A percentile compares a stretch with the other conserved stretches of the same genome.
Conservation (phyloP, 1,140 invertebrate genomes). For the Trissolcus basalis region DNA sequence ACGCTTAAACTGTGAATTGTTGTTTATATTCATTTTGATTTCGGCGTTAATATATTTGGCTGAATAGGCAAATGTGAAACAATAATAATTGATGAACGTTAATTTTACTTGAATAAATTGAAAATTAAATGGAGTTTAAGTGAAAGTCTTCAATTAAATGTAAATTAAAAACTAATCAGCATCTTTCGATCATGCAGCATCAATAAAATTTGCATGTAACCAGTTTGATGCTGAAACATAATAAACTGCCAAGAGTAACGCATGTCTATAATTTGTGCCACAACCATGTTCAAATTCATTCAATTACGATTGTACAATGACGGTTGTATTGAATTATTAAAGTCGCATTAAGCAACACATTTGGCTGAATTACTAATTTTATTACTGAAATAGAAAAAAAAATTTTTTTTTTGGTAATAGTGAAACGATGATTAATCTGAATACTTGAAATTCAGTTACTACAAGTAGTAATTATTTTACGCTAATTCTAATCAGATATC, state of each 20-base stretch:
- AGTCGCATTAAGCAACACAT: conserved; percentile 33
- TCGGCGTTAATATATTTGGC: no score
- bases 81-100: not conserved
- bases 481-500: no score
- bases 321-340: conserved; percentile 36
- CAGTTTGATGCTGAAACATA: conserved; percentile 46
- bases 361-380: conserved; percentile 37
- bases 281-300: conserved; percentile 54
- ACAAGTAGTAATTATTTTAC: no score
- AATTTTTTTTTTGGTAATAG: not conserved
- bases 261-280: conserved; percentile 50
- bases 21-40: no score
- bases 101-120: conserved; percentile 30
- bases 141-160: conserved; percentile 31
- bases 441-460: no score
- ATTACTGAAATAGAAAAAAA: conserved; percentile 3
- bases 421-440: no score
- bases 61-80: not conserved
- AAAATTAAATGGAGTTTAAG: conserved; percentile 8
- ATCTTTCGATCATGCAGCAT: conserved; percentile 43
- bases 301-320: conserved; percentile 51
- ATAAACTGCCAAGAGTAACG: conserved; percentile 52
- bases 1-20: no score
- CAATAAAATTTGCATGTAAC: conserved; percentile 48
- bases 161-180: conserved; percentile 55